A percentile compares a stretch with the other conserved stretches of the same genome.
phyloP scores from a whole-genome alignment of 2,113 vertebrate species.

The Brienomyrus brachyistius region DNA sequence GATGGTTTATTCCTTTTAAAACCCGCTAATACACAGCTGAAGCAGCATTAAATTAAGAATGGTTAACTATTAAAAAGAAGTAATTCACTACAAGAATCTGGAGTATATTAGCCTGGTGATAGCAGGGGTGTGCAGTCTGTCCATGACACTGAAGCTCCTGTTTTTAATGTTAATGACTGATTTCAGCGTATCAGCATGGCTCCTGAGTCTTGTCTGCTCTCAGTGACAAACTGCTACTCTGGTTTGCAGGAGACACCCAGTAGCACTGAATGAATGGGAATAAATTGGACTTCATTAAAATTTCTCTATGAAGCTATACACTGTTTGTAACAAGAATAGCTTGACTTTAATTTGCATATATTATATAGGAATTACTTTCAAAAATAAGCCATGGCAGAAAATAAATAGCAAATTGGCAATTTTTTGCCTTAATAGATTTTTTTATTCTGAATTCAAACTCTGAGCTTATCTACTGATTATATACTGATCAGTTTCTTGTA shows the following conservation, averaged over 20 bases:
- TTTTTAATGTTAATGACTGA: not conserved
- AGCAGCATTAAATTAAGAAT: not conserved
- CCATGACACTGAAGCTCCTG: not conserved
- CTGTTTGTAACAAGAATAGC: not conserved
- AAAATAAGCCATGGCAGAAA: not conserved
- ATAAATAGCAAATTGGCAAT: not conserved
- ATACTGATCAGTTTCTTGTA: not conserved
- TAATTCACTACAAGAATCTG: not conserved
- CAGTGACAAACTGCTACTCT: not conserved
- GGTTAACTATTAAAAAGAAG: not conserved
- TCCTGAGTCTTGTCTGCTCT: not conserved
- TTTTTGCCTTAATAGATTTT: not conserved
- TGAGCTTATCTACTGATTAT: not conserved
- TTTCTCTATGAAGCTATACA: not conserved
- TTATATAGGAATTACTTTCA: not conserved
- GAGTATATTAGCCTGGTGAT: not conserved
- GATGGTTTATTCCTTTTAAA: not conserved
- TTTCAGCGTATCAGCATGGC: not conserved
- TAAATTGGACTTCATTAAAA: not conserved
- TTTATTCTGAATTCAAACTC: not conserved
- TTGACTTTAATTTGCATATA: not conserved
- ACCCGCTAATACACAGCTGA: not conserved
- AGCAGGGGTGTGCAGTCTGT: too few species aligned
- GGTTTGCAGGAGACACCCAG: not conserved
- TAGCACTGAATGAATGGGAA: not conserved